Percentiles rank a stretch among this genome's conserved stretches.
phyloP scores from a whole-genome alignment of 2,888 invertebrate genomes.

The Eupithecia tripunctaria region DNA sequence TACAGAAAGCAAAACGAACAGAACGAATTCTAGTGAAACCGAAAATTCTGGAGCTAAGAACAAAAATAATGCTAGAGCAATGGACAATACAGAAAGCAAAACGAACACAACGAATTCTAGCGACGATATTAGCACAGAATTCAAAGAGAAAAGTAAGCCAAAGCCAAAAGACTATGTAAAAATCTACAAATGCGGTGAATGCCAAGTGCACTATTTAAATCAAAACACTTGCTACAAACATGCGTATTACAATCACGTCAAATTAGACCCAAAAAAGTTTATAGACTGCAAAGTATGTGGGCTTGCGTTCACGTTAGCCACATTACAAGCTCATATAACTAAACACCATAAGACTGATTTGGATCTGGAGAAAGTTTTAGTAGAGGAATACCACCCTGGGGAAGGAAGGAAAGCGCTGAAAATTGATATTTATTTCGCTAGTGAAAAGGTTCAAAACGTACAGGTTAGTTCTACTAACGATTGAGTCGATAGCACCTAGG shows the following conservation, averaged over 20 bases:
- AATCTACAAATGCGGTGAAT: slow-evolving; percentile 53
- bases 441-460: slow-evolving; percentile 58
- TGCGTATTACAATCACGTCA: slow-evolving; percentile 44
- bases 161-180: slow-evolving; percentile 17
- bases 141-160: background rate
- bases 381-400: slow-evolving; percentile 54
- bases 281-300: slow-evolving; percentile 67
- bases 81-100: background rate
- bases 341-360: slow-evolving; percentile 56
- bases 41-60: background rate
- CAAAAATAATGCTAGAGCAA: background rate
- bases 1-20: background rate
- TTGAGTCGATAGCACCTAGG: background rate
- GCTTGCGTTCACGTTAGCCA: slow-evolving; percentile 59
- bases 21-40: background rate
- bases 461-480: slow-evolving; percentile 61
- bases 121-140: background rate
- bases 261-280: slow-evolving; percentile 56
- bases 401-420: slow-evolving; percentile 19
- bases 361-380: slow-evolving; percentile 53
- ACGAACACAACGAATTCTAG: background rate
- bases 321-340: slow-evolving; percentile 56
- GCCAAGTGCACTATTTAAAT: slow-evolving; percentile 60
- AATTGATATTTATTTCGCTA: slow-evolving; percentile 52
- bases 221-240: slow-evolving; percentile 57